Evolutionary conservation across 2,113 vertebrate genomes (phyloP).

Genomic region (Lonchura striata): DNA sequence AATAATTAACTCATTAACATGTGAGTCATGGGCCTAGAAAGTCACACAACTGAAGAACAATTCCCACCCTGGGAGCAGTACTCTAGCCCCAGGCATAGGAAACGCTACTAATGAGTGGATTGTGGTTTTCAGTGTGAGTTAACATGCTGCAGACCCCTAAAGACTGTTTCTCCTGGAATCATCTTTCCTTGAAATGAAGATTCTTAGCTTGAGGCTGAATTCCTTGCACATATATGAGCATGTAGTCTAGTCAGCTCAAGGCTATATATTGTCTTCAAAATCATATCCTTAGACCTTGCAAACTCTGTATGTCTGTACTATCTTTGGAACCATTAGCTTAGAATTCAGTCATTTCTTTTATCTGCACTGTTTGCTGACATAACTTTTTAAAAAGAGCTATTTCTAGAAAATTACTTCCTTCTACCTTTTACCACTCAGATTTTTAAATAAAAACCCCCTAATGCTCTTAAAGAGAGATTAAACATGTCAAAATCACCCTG

Average conservation of each 20-base stretch:
- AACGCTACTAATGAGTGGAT: background rate
- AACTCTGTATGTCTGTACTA: background rate
- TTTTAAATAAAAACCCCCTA: conserved; percentile 51
- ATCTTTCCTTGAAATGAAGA: background rate
- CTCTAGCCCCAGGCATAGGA: background rate
- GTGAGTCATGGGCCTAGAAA: background rate
- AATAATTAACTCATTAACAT: background rate
- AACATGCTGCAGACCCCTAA: background rate
- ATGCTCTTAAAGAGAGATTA: conserved; percentile 64
- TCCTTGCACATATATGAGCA: background rate
- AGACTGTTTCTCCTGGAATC: background rate
- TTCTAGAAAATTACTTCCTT: conserved; percentile 57
- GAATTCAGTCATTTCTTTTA: conserved; percentile 1
- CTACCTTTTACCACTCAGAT: conserved; percentile 46
- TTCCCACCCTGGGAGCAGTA: background rate
- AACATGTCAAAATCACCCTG: conserved; percentile 55
- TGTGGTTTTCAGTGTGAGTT: background rate
- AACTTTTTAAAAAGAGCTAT: conserved; percentile 12
- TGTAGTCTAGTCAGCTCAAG: background rate
- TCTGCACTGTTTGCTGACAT: background rate
- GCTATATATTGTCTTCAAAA: background rate
- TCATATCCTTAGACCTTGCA: background rate
- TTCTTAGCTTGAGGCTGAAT: background rate
- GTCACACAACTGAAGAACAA: background rate
- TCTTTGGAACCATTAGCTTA: background rate